Base-by-base conservation (phyloP, 1,140 invertebrate species). In the Temnothorax nylanderi region DNA sequence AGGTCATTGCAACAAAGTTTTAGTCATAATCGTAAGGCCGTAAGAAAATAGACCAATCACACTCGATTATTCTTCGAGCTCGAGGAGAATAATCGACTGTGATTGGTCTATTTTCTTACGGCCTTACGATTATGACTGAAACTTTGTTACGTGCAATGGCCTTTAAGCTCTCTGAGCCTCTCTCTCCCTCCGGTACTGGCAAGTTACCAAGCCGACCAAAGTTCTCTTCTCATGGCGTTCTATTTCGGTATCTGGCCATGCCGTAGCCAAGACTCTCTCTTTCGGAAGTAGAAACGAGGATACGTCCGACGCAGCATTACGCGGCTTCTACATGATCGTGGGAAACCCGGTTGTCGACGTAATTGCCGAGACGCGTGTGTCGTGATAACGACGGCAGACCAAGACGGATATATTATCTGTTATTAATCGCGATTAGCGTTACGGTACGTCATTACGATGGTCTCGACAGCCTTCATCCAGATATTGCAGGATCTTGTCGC, bases 171-270 rank as follows among this genome's bases (percentile, higher is more conserved):
- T 8, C 21, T 11, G 21, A 75, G n/a, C 1, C 8, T 69, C 5
- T 54, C 16, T 44, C 21, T 18, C 6, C 10, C 26, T 26, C 18
- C 37, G 6, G 2, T 4, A 21, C 21, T 82, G 80, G 80, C 80
- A 34, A 37, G 34, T 26, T 4, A 18, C 26, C 78, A 56, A 82
- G 54, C 41, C 1, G 34, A 13, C 11, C 34, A 34, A 32, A 13
- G 47, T 71, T 71, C 80, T 37, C 69, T 37, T n/a, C 47, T 75
- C 56, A 41, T 72, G 54, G 3, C 18, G 44, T 11, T 75, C 69
- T 84, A 84, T 84, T 84, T 84, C 32, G 54, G 80, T 51, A 21
- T 4, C 44, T 8, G 49, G 21, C 11, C 10, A 13, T n/a, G 16
- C 34, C 56, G n/a, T 3, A 18, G 26, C 26, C 18, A 41, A 32